A percentile compares a stretch with the other conserved stretches of the same genome.
Evolutionary conservation across 2,888 invertebrate genomes (phyloP).

Genomic region (Thelaira solivaga): DNA sequence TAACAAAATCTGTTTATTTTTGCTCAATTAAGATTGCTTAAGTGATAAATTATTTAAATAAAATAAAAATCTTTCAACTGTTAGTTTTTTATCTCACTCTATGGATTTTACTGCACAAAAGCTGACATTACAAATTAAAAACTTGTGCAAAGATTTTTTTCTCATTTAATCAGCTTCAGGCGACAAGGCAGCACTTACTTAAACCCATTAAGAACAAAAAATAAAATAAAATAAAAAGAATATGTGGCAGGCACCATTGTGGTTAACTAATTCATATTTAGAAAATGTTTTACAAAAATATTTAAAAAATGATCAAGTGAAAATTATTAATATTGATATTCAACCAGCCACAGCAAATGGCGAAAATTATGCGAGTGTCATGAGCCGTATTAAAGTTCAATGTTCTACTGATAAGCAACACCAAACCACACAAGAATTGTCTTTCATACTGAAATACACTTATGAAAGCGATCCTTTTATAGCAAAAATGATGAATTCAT

Average conservation of each 20-base stretch:
- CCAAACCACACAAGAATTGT: slow-evolving; percentile 53
- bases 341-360: slow-evolving; percentile 69
- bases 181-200: no score
- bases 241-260: slow-evolving; percentile 55
- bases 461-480: slow-evolving; percentile 68
- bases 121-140: no score
- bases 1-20: no score
- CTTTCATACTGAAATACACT: slow-evolving; percentile 69
- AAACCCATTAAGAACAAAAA: not conserved
- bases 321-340: slow-evolving; percentile 63
- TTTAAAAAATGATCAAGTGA: slow-evolving; percentile 66
- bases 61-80: no score
- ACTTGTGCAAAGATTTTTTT: no score
- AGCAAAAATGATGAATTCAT: slow-evolving; percentile 64
- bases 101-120: no score
- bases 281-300: slow-evolving; percentile 65
- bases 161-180: no score
- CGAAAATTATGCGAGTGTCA: slow-evolving; percentile 71
- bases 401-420: not conserved
- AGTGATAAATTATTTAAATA: no score
- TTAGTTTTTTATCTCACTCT: no score
- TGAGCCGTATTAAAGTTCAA: slow-evolving; percentile 69
- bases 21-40: no score
- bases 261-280: slow-evolving; percentile 69
- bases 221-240: not conserved